Percentiles rank a stretch among this genome's conserved stretches.
phyloP scores from a whole-genome alignment of 2,888 invertebrate genomes.

The Hemistola chrysoprasaria region DNA sequence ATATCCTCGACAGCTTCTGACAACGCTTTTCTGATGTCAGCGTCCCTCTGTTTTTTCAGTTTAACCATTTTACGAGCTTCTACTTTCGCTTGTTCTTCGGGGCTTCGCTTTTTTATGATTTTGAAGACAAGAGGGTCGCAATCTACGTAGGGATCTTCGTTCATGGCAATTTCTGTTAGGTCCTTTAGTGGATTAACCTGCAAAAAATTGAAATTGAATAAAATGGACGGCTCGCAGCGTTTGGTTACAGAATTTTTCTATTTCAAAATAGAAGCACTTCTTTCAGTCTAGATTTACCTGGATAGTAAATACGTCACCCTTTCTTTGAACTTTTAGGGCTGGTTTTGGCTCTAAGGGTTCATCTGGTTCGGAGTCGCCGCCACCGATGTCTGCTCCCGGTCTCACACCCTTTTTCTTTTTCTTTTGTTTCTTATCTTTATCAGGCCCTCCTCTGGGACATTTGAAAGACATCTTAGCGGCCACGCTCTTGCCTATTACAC shows the following conservation, averaged over 20 bases:
- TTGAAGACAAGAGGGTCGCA: conserved; percentile 86
- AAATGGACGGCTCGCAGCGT: no score
- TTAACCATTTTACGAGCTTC: conserved; percentile 79
- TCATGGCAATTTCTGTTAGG: conserved; percentile 75
- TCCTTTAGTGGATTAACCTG: conserved; percentile 85
- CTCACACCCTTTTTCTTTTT: conserved; percentile 57
- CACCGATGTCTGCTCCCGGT: conserved; percentile 48
- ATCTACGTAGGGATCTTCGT: conserved; percentile 86
- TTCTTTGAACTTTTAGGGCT: conserved; percentile 84
- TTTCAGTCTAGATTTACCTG: conserved; percentile 69
- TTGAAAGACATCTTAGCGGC: conserved; percentile 72
- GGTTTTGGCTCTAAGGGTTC: conserved; percentile 82
- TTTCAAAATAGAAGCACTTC: no score
- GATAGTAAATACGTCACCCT: conserved; percentile 84
- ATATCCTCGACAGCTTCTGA: conserved; percentile 70
- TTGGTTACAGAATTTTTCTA: no score
- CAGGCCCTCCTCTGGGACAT: conserved; percentile 57
- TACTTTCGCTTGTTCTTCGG: conserved; percentile 77
- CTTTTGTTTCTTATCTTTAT: conserved; percentile 64
- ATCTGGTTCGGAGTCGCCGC: conserved; percentile 69
- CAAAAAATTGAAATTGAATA: conserved; percentile 9
- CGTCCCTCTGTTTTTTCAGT: conserved; percentile 77
- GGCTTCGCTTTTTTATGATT: conserved; percentile 83
- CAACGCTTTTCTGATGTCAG: conserved; percentile 73
- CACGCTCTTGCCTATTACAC: conserved; percentile 76